phyloP scores from a whole-genome alignment of 2,113 vertebrate genomes.

The Lamprologus callipterus region DNA sequence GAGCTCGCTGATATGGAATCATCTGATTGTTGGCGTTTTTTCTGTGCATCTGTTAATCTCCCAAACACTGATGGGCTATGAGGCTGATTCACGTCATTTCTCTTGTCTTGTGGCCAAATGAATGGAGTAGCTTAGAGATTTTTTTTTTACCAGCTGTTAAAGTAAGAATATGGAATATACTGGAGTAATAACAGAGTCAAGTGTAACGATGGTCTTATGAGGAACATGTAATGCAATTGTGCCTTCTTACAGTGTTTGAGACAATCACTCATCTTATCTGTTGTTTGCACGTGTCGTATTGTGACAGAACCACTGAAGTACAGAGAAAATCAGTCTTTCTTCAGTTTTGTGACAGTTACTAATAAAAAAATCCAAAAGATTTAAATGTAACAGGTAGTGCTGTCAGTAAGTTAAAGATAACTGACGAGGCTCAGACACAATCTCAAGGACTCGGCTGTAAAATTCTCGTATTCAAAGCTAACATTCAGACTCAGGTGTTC shows the following conservation, averaged over 20 bases:
- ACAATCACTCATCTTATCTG: not conserved
- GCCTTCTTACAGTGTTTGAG: not conserved
- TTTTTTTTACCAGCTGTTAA: not conserved
- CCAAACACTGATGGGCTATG: not conserved
- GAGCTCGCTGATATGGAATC: not conserved
- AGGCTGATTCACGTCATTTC: not conserved
- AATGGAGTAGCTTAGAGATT: not conserved
- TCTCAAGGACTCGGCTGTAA: not conserved
- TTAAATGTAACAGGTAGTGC: not conserved
- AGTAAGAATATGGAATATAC: not conserved
- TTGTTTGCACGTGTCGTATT: not conserved
- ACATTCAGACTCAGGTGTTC: not conserved
- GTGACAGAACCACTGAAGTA: not conserved
- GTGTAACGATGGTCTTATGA: not conserved
- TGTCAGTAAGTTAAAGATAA: not conserved
- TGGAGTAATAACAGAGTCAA: not conserved
- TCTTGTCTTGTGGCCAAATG: not conserved
- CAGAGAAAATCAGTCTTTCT: not conserved
- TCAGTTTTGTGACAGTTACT: not conserved
- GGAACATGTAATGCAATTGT: not conserved
- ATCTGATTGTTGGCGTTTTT: not conserved
- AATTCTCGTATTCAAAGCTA: not conserved
- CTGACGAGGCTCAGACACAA: not conserved
- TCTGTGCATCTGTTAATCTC: not conserved
- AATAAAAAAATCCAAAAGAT: not conserved